These are phyloP conservation scores for Temnothorax longispinosus DNA, from an alignment of 1,140 invertebrate species.

Conservation along the genomic window DNA sequence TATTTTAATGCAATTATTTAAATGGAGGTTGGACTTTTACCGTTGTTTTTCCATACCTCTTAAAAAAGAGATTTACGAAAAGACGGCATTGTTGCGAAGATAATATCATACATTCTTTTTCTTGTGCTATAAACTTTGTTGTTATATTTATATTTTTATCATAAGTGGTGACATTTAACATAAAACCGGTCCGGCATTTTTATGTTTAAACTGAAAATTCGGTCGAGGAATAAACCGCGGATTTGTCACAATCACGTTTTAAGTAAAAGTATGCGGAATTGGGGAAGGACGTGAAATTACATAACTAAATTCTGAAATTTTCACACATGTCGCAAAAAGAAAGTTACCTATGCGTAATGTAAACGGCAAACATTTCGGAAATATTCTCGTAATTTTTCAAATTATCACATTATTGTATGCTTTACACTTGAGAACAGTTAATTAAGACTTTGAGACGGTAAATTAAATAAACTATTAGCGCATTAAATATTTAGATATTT, in stretches of 20 bases:
- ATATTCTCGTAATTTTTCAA: neutral
- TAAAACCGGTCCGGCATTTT: too few species aligned
- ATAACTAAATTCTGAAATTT: neutral
- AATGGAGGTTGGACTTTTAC: neutral
- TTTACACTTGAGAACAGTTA: neutral
- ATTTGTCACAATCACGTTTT: neutral
- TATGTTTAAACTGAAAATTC: conserved; percentile 6
- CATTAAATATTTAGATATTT: neutral
- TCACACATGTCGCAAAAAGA: neutral
- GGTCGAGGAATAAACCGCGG: neutral
- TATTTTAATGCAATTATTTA: neutral
- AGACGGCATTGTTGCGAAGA: neutral
- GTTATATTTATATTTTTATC: conserved; percentile 11
- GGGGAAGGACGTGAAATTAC: neutral
- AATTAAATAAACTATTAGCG: neutral
- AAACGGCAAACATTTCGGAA: conserved; percentile 5
- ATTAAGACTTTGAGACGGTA: neutral
- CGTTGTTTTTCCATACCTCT: neutral
- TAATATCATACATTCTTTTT: conserved; percentile 32
- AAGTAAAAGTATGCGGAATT: neutral
- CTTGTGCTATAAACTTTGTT: neutral
- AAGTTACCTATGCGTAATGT: neutral
- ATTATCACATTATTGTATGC: neutral
- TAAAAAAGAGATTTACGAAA: neutral
- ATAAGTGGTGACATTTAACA: neutral